These are phyloP conservation scores for Ischnura elegans DNA, from an alignment of 2,888 invertebrate genomes.

Conservation along the genomic window DNA sequence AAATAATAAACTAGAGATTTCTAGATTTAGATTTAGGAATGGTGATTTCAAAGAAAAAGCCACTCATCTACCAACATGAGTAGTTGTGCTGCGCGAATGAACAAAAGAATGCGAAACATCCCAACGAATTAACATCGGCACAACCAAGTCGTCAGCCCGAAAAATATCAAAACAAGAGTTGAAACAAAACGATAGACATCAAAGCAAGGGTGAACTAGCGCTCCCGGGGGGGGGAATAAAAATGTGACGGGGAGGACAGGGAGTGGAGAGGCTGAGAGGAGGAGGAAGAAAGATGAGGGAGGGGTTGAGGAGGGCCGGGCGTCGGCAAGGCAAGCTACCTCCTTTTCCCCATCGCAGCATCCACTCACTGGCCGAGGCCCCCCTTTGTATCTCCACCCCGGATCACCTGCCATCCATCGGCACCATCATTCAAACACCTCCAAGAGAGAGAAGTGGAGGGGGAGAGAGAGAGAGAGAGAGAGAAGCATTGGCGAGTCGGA, in stretches of 20 bases:
- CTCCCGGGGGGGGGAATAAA: neutral
- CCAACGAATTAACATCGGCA: neutral
- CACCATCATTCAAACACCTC: conserved; percentile 57
- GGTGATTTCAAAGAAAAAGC: too few species aligned
- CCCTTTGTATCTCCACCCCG: neutral
- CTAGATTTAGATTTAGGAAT: too few species aligned
- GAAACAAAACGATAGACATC: neutral
- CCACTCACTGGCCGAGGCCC: neutral
- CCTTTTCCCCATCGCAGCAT: neutral
- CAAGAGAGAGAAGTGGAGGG: conserved; percentile 35
- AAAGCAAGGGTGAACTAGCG: neutral
- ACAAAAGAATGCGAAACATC: too few species aligned
- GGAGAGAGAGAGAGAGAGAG: neutral
- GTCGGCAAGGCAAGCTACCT: neutral
- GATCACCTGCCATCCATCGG: conserved; percentile 60
- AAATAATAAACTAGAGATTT: too few species aligned
- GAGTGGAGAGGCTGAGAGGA: neutral
- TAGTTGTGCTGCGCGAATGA: too few species aligned
- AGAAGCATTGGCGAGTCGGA: too few species aligned
- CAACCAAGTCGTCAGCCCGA: neutral
- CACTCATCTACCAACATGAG: too few species aligned
- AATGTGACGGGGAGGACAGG: neutral
- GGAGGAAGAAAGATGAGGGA: neutral
- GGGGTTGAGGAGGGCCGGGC: neutral
- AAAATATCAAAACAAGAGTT: conserved; percentile 13